Conservation (phyloP, 2,797 vertebrate species). For the Pangasius mekongensis region DNA sequence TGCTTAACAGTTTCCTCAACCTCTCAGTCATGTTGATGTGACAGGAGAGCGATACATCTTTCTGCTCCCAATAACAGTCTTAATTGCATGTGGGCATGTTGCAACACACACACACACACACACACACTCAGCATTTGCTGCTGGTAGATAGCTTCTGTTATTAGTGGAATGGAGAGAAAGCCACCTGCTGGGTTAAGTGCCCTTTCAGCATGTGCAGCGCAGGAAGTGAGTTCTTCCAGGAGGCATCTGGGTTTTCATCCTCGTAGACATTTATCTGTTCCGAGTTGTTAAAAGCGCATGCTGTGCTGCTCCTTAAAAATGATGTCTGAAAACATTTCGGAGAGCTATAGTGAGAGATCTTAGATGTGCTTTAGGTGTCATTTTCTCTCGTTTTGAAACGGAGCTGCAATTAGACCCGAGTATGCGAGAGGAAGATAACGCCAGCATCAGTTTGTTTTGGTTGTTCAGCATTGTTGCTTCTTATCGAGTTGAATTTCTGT, state of each 20-base stretch:
- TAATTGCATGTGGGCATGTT: slow-evolving; percentile 36
- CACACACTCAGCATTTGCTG: not conserved
- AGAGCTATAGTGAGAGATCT: not conserved
- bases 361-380: not conserved
- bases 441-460: slow-evolving; percentile 21
- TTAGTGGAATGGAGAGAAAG: slow-evolving; percentile 33
- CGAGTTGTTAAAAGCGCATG: not conserved
- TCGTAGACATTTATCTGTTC: not conserved
- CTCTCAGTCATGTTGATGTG: slow-evolving; percentile 43
- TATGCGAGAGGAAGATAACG: not conserved
- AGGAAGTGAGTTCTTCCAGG: slow-evolving; percentile 39
- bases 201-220: slow-evolving; percentile 12
- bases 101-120: not conserved
- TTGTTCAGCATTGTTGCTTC: not conserved
- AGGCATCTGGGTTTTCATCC: slow-evolving; percentile 4
- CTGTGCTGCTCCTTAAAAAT: not conserved
- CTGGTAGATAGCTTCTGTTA: slow-evolving; percentile 18
- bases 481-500: not conserved
- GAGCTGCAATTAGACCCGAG: slow-evolving; percentile 18
- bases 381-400: slow-evolving; percentile 19
- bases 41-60: slow-evolving; percentile 8
- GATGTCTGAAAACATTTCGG: not conserved
- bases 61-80: slow-evolving; percentile 16
- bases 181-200: slow-evolving; percentile 50
- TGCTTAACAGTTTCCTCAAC: slow-evolving; percentile 31